Evolutionary conservation across 2,113 vertebrate species (phyloP).

Genomic region (Empidonax alnorum): DNA sequence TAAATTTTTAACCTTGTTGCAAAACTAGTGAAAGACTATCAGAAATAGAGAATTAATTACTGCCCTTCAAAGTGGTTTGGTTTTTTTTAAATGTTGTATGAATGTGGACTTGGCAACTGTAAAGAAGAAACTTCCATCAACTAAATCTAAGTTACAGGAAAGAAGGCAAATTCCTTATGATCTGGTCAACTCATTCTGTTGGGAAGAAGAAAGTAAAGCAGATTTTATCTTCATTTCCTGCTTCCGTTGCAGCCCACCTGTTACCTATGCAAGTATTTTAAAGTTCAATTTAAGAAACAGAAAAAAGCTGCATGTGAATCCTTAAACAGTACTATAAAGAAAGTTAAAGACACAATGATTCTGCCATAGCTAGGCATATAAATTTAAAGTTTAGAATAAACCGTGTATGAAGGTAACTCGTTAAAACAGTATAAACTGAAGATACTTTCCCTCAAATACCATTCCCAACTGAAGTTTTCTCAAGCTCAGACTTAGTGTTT

Average conservation of each 20-base stretch:
- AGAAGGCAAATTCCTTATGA: background rate
- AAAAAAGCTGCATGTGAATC: background rate
- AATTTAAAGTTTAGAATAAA: background rate
- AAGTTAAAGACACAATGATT: background rate
- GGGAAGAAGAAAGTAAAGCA: slow-evolving; percentile 50
- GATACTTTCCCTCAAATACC: background rate
- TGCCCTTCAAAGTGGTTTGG: background rate
- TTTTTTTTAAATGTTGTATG: background rate
- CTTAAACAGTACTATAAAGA: background rate
- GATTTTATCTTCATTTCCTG: slow-evolving; percentile 13
- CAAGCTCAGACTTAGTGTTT: background rate
- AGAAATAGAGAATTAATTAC: background rate
- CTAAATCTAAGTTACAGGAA: background rate
- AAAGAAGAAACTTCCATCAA: slow-evolving; percentile 21
- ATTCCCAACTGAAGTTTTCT: background rate
- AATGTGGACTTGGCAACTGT: slow-evolving; percentile 17
- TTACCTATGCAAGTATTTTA: slow-evolving; percentile 25
- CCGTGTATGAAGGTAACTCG: background rate
- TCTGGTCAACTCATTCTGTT: slow-evolving; percentile 8
- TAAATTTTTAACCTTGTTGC: background rate
- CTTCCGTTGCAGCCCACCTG: background rate
- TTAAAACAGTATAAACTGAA: background rate
- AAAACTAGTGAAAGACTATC: background rate
- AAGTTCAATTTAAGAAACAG: background rate
- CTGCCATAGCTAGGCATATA: background rate